Evolutionary conservation across 2,113 vertebrate genomes (phyloP), one percentile per base, ranked within the genome.

Genomic region (Spheniscus mendiculus): DNA sequence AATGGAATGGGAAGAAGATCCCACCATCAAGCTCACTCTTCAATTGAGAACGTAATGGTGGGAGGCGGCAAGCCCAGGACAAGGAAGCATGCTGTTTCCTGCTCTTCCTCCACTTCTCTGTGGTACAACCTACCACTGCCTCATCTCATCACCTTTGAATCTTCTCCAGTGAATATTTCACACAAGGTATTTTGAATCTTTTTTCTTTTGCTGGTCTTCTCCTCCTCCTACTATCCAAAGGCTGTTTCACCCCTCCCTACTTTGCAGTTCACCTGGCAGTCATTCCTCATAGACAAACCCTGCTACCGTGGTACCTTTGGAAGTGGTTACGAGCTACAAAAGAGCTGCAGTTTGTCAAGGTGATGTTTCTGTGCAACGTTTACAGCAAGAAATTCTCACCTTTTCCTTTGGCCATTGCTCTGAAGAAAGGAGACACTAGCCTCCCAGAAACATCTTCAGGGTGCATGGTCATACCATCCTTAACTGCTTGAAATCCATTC

Each of bases 391-490:
- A 77, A 81, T 8, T 34, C 56, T 93, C 87, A 96, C 98, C 98
- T 96, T 93, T 97, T 95, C 96, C 97, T 93, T 96, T 96, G 79
- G 96, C 95, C 59, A 97, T 30, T 71, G 95, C 94, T 90, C 36
- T 69, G 83, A 98, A 96, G 49, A 97, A 73, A 15, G 92, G 96
- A 10, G 93, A 94, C 36, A 97, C 91, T 4, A 97, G 76, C 45
- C 97, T 95, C 42, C 94, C 95, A 3, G 96, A 97, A 72, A 98
- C 94, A 26, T 96, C 94, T 71, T 98, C 97, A 9, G 96, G 93
- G 30, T 96, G 95, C 0, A 9, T 94, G 50, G 97, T 95, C 92
- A 98, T 94, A 2, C 96, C 98, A 34, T 98, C 96, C 91, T 98
- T 98, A 82, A 98, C 94, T 0, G 90, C 94, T 56, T 61, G 69